Evolutionary conservation across 2,888 invertebrate species (phyloP).

Genomic region (Netelia melanura): DNA sequence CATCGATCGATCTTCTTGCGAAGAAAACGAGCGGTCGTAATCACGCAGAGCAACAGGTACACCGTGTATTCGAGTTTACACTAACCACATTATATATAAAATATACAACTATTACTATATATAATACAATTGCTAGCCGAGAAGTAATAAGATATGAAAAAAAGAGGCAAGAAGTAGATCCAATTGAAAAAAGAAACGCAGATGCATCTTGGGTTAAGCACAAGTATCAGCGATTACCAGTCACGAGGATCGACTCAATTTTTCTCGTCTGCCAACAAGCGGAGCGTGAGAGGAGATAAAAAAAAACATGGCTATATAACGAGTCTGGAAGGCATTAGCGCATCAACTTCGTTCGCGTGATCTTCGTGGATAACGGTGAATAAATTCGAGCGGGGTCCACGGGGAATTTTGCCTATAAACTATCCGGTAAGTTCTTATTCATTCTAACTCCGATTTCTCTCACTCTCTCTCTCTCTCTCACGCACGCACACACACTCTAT

Average conservation of each 20-base stretch:
- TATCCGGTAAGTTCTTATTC: conserved; percentile 60
- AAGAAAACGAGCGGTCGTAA: conserved; percentile 14
- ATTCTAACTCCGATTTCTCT: conserved; percentile 24
- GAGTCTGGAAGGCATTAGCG: conserved; percentile 20
- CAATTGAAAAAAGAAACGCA: conserved; percentile 11
- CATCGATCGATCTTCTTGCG: conserved; percentile 13
- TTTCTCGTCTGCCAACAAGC: conserved; percentile 48
- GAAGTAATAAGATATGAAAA: conserved; percentile 19
- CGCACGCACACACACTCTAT: neutral
- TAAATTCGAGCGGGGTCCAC: conserved; percentile 60
- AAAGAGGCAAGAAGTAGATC: neutral
- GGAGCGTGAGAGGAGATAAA: conserved; percentile 14
- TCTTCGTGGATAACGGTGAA: conserved; percentile 62
- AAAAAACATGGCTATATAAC: conserved; percentile 24
- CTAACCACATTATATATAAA: neutral
- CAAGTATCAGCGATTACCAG: conserved; percentile 48
- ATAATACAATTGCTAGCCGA: neutral
- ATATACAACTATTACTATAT: conserved; percentile 14
- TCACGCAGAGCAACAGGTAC: conserved; percentile 44
- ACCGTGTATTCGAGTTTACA: conserved; percentile 20
- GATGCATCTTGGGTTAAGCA: conserved; percentile 31
- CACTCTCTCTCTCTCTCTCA: neutral
- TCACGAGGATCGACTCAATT: conserved; percentile 55
- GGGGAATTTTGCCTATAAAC: conserved; percentile 64
- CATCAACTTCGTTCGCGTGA: conserved; percentile 56